These are phyloP conservation scores for Papilio helenus DNA, from an alignment of 1,140 invertebrate species.

Conservation along the genomic window DNA sequence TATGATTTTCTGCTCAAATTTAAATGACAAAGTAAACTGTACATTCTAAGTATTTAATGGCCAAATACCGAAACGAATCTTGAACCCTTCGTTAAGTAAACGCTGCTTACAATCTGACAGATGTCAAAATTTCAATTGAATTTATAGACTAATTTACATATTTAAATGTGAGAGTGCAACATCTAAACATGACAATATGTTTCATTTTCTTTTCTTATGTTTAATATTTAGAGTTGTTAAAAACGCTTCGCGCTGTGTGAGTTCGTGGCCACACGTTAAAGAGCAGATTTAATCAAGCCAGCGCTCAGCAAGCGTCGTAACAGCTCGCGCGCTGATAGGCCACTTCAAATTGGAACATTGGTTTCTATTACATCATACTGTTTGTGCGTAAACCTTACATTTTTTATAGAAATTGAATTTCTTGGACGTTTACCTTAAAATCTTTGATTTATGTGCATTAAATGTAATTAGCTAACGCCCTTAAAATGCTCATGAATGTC, in stretches of 20 bases:
- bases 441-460: not conserved
- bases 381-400: constrained; percentile 18
- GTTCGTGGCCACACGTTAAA: constrained; percentile 47
- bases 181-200: too few relatives aligned
- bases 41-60: too few relatives aligned
- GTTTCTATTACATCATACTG: constrained; percentile 37
- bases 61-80: too few relatives aligned
- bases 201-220: too few relatives aligned
- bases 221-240: not conserved
- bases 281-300: constrained; percentile 65
- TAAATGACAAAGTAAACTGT: too few relatives aligned
- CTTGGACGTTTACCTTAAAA: not conserved
- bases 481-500: too few relatives aligned
- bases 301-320: constrained; percentile 40
- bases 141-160: too few relatives aligned
- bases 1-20: too few relatives aligned
- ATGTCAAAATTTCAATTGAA: too few relatives aligned
- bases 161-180: too few relatives aligned
- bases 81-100: too few relatives aligned
- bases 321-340: constrained; percentile 29
- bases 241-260: not conserved
- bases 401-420: constrained; percentile 15
- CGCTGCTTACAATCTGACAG: too few relatives aligned
- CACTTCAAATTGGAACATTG: constrained; percentile 39
- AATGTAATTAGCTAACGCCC: not conserved